These are phyloP conservation scores for Brachionus koreanus DNA, from an alignment of 1,140 invertebrate species.

Conservation along the genomic window DNA sequence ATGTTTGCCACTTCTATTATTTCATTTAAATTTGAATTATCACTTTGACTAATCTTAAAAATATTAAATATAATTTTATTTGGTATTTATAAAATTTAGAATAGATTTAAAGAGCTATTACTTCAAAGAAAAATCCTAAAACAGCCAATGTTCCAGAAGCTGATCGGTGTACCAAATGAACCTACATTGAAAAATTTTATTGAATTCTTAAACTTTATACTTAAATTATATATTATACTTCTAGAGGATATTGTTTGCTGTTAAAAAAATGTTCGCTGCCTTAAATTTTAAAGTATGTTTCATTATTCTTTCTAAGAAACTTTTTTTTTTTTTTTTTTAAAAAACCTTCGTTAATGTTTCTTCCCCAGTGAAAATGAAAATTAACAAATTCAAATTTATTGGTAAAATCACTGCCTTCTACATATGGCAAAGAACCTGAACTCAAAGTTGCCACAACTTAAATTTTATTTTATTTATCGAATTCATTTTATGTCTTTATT, in stretches of 20 bases:
- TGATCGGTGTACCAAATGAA: constrained; percentile 17
- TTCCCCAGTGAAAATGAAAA: constrained; percentile 44
- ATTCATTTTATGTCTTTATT: background rate
- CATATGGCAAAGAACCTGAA: background rate
- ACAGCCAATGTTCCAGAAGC: background rate
- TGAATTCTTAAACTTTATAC: background rate
- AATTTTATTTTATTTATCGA: too few relatives aligned
- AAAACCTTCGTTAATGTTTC: constrained; percentile 1
- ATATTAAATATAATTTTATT: background rate
- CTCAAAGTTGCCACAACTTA: background rate
- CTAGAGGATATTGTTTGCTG: constrained; percentile 23
- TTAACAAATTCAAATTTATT: background rate
- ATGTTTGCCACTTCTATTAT: background rate
- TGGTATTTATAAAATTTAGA: background rate
- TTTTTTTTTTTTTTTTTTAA: too few relatives aligned
- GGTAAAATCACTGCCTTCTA: constrained; percentile 7
- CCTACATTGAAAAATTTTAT: background rate
- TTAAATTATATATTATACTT: too few relatives aligned
- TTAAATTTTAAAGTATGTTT: background rate
- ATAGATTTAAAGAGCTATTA: background rate
- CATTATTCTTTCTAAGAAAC: too few relatives aligned
- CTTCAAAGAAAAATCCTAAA: constrained; percentile 16
- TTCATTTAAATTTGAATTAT: background rate
- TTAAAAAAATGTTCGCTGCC: constrained; percentile 30
- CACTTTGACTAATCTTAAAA: background rate